phyloP scores from a whole-genome alignment of 1,140 invertebrate genomes.

The Meteorus sp. region DNA sequence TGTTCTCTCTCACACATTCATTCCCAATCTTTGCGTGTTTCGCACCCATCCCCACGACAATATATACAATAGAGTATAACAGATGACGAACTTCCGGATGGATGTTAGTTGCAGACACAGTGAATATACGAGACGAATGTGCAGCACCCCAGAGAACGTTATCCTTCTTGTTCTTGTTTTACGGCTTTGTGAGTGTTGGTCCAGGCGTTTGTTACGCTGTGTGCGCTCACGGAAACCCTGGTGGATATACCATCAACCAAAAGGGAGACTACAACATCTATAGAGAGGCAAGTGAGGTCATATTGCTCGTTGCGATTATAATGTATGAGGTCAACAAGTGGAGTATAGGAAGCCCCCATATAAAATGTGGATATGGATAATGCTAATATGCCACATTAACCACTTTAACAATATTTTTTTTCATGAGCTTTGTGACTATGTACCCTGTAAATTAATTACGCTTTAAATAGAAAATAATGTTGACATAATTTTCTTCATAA shows the following conservation, averaged over 20 bases:
- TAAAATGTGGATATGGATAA: no score
- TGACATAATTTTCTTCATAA: no score
- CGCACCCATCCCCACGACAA: neutral
- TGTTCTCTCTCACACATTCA: neutral
- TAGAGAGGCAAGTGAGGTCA: neutral
- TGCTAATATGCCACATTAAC: no score
- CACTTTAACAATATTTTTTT: no score
- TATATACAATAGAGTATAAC: neutral
- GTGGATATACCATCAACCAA: neutral
- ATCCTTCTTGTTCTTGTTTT: slow-evolving; percentile 1
- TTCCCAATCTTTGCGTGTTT: slow-evolving; percentile 2
- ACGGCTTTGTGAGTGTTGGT: neutral
- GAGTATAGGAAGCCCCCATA: neutral
- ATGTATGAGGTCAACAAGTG: slow-evolving; percentile 16
- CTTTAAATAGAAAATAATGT: no score
- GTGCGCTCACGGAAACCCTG: neutral
- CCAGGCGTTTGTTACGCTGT: no score
- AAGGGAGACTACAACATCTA: neutral
- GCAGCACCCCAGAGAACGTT: neutral
- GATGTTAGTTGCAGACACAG: no score
- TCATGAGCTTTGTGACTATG: no score
- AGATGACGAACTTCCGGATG: slow-evolving; percentile 16
- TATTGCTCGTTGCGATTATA: slow-evolving; percentile 5
- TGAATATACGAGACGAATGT: neutral
- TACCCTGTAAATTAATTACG: no score